Evolutionary conservation across 92 coral and sea anemone species (phyloP).

Genomic region (Micromussa lordhowensis): DNA sequence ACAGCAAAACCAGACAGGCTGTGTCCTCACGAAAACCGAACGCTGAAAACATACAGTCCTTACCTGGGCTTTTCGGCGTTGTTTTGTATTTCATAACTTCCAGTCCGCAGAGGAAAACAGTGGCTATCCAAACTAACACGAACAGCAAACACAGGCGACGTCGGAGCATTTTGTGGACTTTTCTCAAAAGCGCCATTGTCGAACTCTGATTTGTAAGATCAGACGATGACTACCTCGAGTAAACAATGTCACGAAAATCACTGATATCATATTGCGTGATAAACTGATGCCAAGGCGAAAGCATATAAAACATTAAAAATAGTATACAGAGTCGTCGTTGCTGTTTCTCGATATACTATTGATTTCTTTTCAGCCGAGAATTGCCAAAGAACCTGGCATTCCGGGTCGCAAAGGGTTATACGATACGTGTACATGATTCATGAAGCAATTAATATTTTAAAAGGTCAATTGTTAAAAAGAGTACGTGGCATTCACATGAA

Average conservation of each 20-base stretch:
- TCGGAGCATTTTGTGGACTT: background rate
- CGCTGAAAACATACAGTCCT: background rate
- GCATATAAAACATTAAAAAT: too few relatives aligned
- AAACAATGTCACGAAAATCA: background rate
- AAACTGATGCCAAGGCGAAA: too few relatives aligned
- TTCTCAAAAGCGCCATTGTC: background rate
- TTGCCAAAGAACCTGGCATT: too few relatives aligned
- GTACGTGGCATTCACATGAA: too few relatives aligned
- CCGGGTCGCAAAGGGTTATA: too few relatives aligned
- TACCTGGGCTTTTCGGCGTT: background rate
- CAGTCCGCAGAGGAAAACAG: background rate
- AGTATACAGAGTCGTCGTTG: too few relatives aligned
- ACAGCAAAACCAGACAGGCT: background rate
- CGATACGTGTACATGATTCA: too few relatives aligned
- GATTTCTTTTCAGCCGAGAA: too few relatives aligned
- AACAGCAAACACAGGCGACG: background rate
- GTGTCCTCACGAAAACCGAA: background rate
- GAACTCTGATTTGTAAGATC: background rate
- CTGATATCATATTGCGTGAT: background rate
- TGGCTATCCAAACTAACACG: background rate
- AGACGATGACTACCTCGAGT: background rate
- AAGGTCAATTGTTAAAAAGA: too few relatives aligned
- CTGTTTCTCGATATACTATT: too few relatives aligned
- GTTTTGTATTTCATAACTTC: constrained; percentile 5
- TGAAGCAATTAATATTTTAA: too few relatives aligned